Base-by-base conservation (phyloP, 1,140 invertebrate genomes). In the Latrodectus geometricus region DNA sequence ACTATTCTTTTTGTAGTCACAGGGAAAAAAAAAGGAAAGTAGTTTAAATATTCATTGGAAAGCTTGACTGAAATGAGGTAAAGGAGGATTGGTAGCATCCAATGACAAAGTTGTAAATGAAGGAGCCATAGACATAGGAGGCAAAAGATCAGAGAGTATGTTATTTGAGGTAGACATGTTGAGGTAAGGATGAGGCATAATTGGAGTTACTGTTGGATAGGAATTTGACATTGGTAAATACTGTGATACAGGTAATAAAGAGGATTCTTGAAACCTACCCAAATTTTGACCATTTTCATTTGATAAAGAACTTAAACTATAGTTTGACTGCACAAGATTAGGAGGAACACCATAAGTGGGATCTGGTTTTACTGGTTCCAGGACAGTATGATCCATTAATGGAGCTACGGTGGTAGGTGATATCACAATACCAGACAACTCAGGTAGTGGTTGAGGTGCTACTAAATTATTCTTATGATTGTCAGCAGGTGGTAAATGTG, bases 1-100 rank as follows among this genome's bases (percentile, higher is more conserved):
- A 14, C 17, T 1, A 11, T 4, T 17, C 54, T 14, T 14, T 11
- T 14, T 61, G 54, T 8, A 61, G 8, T 17, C 8, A 8, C 54
- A 8, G 17, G 8, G 54, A 14, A 14, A 17, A 61, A 17, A 61
- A 61, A 8, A 61, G 8, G 8, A 14, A 17, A 61, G 54, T 1
- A 61, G 54, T 17, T 61, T 35, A 35, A 35, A 35, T 35, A 35
- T 35, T 35, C 54, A 89, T 66, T 89, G 89, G 75, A 89, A 89
- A 8, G 89, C 89, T 77, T 89, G 89, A 77, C 77, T 89, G 73
- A 89, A 89, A 68, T 88, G 88, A 74, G 89, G 89, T 52, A 89
- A 70, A 21, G 89, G 81, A n/a, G 89, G 82, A 48, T 83, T 80
- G 9, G 52, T 54, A 15, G 86, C 72, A 76, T 89, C 82, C 20